Base-by-base conservation (phyloP, 1,140 invertebrate genomes). In the Eciton burchellii region DNA sequence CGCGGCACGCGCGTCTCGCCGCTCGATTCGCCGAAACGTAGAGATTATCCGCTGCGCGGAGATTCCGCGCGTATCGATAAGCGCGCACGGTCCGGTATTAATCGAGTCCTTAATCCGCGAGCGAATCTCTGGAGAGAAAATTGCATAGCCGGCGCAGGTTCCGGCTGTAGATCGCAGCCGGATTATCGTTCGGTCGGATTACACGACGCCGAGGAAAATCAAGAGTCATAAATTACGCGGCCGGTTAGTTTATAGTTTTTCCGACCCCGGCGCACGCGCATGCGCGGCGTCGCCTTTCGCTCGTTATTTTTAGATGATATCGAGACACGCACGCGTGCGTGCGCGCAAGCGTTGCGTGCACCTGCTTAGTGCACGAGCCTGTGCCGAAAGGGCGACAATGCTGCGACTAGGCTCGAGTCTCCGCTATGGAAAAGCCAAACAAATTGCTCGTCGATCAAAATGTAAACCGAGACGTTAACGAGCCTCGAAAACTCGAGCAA, bases 231-330 rank as follows among this genome's bases (percentile, higher is more conserved):
- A 79, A 79, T 79, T 79, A 79, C 74, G 74, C 41, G 74, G 35
- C 35, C 12, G 56, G 74, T 79, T 68, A 68, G 49, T 68, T 79
- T 79, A 70, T 79, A 45, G 49, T 57, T 63, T 76, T 77, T 79
- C 56, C 63, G 68, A 68, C 68, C 74, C 29, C 49, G 21, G 6
- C 63, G 3, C 35, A 11, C 21, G 24, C 6, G 19, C 49, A 49
- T 49, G 56, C 62, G 62, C 62, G 62, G 63, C 63, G 63, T 56
- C 63, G 49, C 14, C 16, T 16, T 16, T 54, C 52, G 63, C 74
- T 57, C 56, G 74, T 79, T 79, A 79, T 70, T 79, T 79, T 79
- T 68, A 68, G 74, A 79, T 79, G 54, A 77, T 65, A 77, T 68
- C 49, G 74, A 35, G 72, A 83, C 63, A 62, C 52, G 62, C 47